Percentiles rank a stretch among this genome's conserved stretches.
Conservation (phyloP, 2,797 vertebrate genomes). For the Typhlichthys eigenmanni region DNA sequence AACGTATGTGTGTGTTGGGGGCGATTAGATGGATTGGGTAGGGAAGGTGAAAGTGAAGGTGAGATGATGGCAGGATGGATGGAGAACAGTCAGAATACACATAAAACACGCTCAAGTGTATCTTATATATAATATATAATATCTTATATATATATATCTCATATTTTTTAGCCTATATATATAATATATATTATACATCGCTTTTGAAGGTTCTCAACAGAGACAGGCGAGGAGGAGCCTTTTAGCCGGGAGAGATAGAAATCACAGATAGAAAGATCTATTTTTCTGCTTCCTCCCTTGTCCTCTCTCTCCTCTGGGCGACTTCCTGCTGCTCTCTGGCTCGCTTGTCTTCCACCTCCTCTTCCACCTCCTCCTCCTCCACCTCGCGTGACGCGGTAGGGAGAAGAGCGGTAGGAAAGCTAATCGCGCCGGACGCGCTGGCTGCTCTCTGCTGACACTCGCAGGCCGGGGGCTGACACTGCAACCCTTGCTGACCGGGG, state of each 20-base stretch:
- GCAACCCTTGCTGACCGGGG: slow-evolving; percentile 49
- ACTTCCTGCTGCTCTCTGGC: slow-evolving; percentile 11
- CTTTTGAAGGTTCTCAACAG: slow-evolving; percentile 2
- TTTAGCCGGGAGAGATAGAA: slow-evolving; percentile 34
- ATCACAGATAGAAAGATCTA: slow-evolving; percentile 70
- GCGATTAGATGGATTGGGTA: slow-evolving; percentile 60
- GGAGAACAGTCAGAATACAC: not conserved
- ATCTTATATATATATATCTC: too few species aligned
- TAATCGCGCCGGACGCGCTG: slow-evolving; percentile 65
- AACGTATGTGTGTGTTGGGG: slow-evolving; percentile 62
- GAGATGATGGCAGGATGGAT: too few species aligned
- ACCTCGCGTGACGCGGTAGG: slow-evolving; percentile 56
- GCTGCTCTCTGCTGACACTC: slow-evolving; percentile 77
- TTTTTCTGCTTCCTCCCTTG: slow-evolving; percentile 73
- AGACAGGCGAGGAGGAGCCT: slow-evolving; percentile 35
- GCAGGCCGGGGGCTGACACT: slow-evolving; percentile 59
- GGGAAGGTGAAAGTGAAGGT: too few species aligned
- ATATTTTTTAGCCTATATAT: too few species aligned
- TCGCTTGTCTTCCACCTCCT: slow-evolving; percentile 18
- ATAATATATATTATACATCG: slow-evolving; percentile 14
- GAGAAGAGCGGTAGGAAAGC: slow-evolving; percentile 71
- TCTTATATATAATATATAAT: too few species aligned
- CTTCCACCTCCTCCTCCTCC: slow-evolving; percentile 58
- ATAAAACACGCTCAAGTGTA: not conserved
- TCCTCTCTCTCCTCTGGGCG: slow-evolving; percentile 64